Conservation (phyloP, 1,140 invertebrate genomes). For the Nasonia longicornis region DNA sequence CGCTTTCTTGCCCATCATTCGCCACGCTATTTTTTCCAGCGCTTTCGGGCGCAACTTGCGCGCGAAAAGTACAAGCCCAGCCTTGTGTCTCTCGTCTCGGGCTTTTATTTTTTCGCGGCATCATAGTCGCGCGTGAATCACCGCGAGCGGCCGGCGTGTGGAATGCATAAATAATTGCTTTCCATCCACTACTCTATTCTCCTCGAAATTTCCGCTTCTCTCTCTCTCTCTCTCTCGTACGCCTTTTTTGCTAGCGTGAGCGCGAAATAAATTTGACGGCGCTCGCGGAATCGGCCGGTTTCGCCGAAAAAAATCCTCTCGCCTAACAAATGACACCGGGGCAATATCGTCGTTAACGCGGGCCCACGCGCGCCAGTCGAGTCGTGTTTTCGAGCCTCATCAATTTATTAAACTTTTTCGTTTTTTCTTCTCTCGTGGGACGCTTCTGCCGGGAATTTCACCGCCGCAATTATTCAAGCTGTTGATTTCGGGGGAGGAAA, state of each 20-base stretch:
- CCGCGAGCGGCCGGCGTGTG: constrained; percentile 15
- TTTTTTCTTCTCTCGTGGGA: not conserved
- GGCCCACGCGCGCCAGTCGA: not conserved
- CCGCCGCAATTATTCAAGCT: constrained; percentile 34
- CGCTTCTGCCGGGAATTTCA: constrained; percentile 5
- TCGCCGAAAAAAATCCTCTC: constrained; percentile 20
- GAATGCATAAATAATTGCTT: constrained; percentile 46
- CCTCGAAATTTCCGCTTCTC: not conserved
- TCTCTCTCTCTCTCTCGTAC: not conserved
- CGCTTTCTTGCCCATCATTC: not conserved
- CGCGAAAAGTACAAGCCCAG: constrained; percentile 14
- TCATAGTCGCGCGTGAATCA: constrained; percentile 28
- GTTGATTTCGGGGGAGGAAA: constrained; percentile 36
- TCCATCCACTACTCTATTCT: constrained; percentile 37
- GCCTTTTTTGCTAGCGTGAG: not conserved
- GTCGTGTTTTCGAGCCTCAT: constrained; percentile 36
- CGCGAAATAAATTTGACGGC: constrained; percentile 28
- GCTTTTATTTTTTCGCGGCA: not conserved
- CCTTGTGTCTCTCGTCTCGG: not conserved
- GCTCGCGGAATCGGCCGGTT: constrained; percentile 12
- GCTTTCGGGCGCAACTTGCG: constrained; percentile 1
- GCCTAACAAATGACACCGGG: constrained; percentile 37
- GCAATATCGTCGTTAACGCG: constrained; percentile 30
- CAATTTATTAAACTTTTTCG: constrained; percentile 32
- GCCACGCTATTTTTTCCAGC: constrained; percentile 34